Evolutionary conservation across 2,888 invertebrate genomes (phyloP).

Genomic region (Cancer borealis): DNA sequence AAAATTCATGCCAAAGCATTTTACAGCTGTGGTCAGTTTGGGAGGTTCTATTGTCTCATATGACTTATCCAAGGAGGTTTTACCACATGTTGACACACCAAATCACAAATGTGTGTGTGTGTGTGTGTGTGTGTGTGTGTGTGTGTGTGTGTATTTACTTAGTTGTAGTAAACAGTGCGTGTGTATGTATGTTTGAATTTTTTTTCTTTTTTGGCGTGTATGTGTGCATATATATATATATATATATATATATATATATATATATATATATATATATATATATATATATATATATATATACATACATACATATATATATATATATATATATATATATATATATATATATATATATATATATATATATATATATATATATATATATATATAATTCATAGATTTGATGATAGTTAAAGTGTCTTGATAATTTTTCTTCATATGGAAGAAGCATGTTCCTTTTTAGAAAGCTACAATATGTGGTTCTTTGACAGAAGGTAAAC

Average conservation of each 20-base stretch:
- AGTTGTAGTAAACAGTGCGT: no score
- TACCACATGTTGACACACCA: not conserved
- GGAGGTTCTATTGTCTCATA: not conserved
- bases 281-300: conserved; percentile 7
- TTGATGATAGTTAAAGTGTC: not conserved
- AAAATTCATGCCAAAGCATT: not conserved
- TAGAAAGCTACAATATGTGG: not conserved
- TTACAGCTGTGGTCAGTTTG: not conserved
- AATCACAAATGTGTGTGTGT: conserved; percentile 14
- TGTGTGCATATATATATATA: no score
- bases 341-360: conserved; percentile 34
- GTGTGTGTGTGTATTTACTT: not conserved
- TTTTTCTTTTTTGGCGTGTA: no score
- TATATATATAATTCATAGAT: conserved; percentile 11
- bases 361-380: conserved; percentile 45
- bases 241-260: not conserved
- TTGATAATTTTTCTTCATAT: not conserved
- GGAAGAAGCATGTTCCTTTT: conserved; percentile 24
- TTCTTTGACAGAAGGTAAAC: not conserved
- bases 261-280: not conserved
- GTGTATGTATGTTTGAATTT: not conserved
- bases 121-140: not conserved
- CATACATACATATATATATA: not conserved
- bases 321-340: conserved; percentile 16
- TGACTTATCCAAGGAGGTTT: not conserved